Conservation (phyloP, 2,113 vertebrate species). For the Pholis gunnellus region DNA sequence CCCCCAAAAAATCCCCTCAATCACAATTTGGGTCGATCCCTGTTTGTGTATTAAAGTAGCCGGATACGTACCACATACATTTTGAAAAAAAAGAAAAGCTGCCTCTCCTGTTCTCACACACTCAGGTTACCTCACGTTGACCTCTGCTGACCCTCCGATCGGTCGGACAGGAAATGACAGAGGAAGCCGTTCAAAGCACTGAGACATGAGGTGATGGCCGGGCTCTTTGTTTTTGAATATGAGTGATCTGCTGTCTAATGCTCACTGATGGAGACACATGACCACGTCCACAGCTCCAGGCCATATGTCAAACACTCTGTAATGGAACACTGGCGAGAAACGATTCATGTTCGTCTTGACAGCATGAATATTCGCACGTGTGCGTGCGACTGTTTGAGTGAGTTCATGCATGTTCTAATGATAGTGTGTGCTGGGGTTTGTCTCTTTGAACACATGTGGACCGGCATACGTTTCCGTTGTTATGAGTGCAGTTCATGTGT, state of each 20-base stretch:
- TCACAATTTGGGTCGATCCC: no score
- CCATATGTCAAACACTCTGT: slow-evolving; percentile 20
- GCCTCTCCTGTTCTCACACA: slow-evolving; percentile 26
- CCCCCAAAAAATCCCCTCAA: no score
- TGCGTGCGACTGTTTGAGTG: neutral
- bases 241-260: slow-evolving; percentile 39
- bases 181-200: slow-evolving; percentile 35
- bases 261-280: slow-evolving; percentile 44
- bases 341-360: slow-evolving; percentile 22
- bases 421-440: slow-evolving; percentile 5
- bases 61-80: neutral
- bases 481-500: neutral
- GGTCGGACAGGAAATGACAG: slow-evolving; percentile 49
- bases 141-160: slow-evolving; percentile 15
- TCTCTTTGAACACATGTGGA: neutral
- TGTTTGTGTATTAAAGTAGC: no score
- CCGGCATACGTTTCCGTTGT: neutral
- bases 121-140: slow-evolving; percentile 42
- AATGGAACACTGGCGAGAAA: slow-evolving; percentile 17
- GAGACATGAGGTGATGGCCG: slow-evolving; percentile 8
- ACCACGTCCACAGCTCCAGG: slow-evolving; percentile 15
- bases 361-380: neutral
- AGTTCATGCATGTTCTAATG: neutral
- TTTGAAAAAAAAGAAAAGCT: neutral
- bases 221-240: slow-evolving; percentile 30